Evolutionary conservation across 2,888 invertebrate species (phyloP), one percentile per base, ranked within the genome.

Genomic region (Pristionchus japonicus): DNA sequence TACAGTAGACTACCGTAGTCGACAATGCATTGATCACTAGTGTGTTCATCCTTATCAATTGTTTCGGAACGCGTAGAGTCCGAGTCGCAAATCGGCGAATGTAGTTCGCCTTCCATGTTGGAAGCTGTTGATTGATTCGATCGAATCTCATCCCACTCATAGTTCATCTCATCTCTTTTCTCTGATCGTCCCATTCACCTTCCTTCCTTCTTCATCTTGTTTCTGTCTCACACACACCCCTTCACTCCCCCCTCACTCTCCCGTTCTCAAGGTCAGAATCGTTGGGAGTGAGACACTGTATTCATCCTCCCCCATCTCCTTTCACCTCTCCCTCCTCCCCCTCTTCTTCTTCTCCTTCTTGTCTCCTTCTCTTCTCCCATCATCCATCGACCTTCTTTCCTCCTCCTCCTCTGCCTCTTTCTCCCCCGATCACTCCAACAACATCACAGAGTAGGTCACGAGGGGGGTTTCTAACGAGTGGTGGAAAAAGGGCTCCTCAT

Each of bases 181-280:
- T 80, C 80, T 20, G 40, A 43, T n/a, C 80, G 27, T 80, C 49
- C 37, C 37, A 52, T 83, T 83, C 82, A 17, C 83, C 83, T 47
- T 61, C 86, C 61, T 61, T 57, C 87, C 31, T 61, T 80, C 31
- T 61, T 87, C 87, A 34, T 80, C 57, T 49, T 34, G 20, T 74
- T 74, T 23, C 34, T 86, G 49, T 49, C 49, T 49, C 49, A 34
- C 27, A 4, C 61, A 40, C 40, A 34, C 86, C 23, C 15, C 31
- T 7, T 64, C 61, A 34, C 64, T 23, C 23, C 11, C 61, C 31
- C 6, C n/a, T 31, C 64, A 20, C 40, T 47, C 43, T n/a, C 34
- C 74, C 49, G 52, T 86, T 31, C 67, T 86, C 86, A 49, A 86
- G 49, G 49, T 86, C 85, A 85, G 85, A 85, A 64, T 67, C 85